A percentile compares a stretch with the other conserved stretches of the same genome.
These are phyloP conservation scores for Potorous gilbertii DNA, from an alignment of 2,797 vertebrate species.

Conservation along the genomic window DNA sequence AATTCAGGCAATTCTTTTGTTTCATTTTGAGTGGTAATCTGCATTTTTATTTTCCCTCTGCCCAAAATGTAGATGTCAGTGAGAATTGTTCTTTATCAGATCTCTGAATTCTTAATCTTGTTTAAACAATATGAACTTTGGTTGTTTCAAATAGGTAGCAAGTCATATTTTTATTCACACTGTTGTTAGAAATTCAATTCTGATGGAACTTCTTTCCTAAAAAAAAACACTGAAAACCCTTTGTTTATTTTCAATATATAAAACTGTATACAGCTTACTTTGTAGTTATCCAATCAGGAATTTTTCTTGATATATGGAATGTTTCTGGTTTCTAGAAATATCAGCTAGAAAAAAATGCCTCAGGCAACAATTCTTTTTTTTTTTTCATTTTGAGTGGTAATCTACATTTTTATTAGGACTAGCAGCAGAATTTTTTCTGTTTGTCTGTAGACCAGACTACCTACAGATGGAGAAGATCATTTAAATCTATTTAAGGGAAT, in stretches of 20 bases:
- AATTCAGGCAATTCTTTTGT: no score
- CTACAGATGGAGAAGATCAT: background rate
- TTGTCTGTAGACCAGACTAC: no score
- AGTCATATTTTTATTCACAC: constrained; percentile 22
- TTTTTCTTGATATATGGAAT: background rate
- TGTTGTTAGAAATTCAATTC: background rate
- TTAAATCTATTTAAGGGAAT: background rate
- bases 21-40: no score
- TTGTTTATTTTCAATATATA: constrained; percentile 26
- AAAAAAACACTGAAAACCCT: constrained; percentile 14
- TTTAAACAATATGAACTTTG: constrained; percentile 33
- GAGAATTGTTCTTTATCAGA: constrained; percentile 6
- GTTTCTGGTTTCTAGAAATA: constrained; percentile 27
- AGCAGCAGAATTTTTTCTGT: background rate
- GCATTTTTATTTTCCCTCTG: no score
- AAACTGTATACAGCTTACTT: background rate
- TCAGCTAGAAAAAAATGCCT: background rate
- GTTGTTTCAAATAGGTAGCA: constrained; percentile 5
- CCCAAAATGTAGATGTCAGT: background rate
- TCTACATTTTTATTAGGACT: background rate
- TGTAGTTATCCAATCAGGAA: background rate
- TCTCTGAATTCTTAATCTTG: constrained; percentile 22
- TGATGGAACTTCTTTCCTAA: background rate
- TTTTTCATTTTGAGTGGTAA: no score
- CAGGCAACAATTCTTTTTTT: no score